A percentile compares a stretch with the other conserved stretches of the same genome.
Conservation (phyloP, 2,113 vertebrate genomes). For the Apteryx owenii region DNA sequence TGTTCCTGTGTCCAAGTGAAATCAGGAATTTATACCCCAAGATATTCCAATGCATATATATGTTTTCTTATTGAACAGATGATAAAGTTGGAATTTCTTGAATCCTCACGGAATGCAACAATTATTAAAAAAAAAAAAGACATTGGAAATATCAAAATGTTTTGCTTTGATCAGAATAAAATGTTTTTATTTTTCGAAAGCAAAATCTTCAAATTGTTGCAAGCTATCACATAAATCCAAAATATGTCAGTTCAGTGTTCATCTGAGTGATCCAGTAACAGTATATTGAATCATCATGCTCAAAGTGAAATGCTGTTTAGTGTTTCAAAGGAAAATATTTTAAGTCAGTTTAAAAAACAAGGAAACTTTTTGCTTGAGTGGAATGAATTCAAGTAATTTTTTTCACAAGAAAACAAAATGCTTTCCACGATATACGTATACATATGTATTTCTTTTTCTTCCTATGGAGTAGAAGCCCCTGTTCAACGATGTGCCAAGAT, state of each 20-base stretch:
- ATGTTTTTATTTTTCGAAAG: neutral
- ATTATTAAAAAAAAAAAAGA: too few species aligned
- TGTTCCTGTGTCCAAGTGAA: neutral
- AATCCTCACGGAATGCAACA: neutral
- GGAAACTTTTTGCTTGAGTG: neutral
- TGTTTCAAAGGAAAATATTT: neutral
- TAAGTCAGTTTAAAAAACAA: accelerated
- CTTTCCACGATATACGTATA: neutral
- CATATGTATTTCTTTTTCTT: neutral
- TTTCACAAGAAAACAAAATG: neutral
- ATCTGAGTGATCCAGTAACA: accelerated
- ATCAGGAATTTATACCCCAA: neutral
- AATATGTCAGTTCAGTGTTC: accelerated
- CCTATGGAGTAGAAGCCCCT: neutral
- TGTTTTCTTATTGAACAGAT: accelerated
- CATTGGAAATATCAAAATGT: neutral
- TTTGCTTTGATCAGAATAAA: neutral
- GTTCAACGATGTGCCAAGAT: neutral
- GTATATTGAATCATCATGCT: accelerated
- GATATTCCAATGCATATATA: too few species aligned
- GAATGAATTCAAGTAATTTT: neutral
- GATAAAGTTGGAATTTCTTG: neutral
- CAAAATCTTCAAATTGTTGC: neutral
- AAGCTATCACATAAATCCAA: neutral
- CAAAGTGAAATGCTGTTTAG: neutral